Evolutionary conservation across 92 coral and sea anemone species (phyloP), one percentile per base, ranked within the genome.

Genomic region (Pocillopora grandis): DNA sequence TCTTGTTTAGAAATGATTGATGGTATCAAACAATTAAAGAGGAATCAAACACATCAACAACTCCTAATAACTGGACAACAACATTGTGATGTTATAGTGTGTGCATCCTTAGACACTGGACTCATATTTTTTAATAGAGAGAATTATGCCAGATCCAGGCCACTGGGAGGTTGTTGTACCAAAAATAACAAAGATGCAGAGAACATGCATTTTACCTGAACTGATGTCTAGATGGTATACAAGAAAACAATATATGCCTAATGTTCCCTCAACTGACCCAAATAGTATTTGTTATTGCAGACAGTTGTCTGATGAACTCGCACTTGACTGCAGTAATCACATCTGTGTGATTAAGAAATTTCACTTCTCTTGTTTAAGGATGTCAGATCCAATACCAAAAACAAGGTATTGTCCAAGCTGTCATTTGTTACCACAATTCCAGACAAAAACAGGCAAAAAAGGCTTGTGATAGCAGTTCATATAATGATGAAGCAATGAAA

Each of bases 221-320:
- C 84, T 89, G 16, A 83, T 89, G 14, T 84, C 83, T 16, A 75
- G 89, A 27, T 89, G 92, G 92, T 84, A 84, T 31, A 89, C 88
- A 2, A 86, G 92, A 72, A 42, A 79, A 63, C 35, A 69, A 35
- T 67, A 78, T 21, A 19, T 74, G 1, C 81, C 75, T 18, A 49
- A 64, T 16, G 62, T 70, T 66, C 42, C n/a, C 17, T 16, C 71
- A 18, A 49, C n/a, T 60, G 80, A 18, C 58, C 63, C 86, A 23
- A 66, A 42, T 42, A 42, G 8, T 42, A 42, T 89, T 60, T 89
- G 93, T 42, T 89, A 75, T 80, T 92, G 95, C 80, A 83, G 93
- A 76, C 10, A 19, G 35, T 84, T 11, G 1, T 85, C 48, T 16
- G 81, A 60, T 66, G 90, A 88, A 62, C 66, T 62, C 23, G 76